Conservation (phyloP, 2,888 invertebrate species). For the Bedellia somnulentella region DNA sequence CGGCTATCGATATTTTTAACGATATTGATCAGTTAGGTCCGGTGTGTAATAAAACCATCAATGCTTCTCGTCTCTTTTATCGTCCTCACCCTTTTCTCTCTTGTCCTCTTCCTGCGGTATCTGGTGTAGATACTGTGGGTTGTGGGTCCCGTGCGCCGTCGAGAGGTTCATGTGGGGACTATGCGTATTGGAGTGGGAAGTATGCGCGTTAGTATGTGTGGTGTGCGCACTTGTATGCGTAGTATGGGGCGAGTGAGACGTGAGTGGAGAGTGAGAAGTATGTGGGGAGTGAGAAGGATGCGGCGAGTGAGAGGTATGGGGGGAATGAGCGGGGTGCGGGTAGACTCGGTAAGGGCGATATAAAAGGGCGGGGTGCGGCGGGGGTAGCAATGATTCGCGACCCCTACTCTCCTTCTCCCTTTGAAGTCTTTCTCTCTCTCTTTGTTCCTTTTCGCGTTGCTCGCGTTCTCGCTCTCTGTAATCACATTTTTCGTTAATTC, state of each 20-base stretch:
- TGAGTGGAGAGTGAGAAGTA: constrained; percentile 7
- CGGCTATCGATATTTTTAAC: no score
- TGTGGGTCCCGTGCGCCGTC: no score
- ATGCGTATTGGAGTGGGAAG: constrained; percentile 17
- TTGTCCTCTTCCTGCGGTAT: no score
- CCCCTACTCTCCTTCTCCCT: constrained; percentile 42
- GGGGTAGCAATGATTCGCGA: constrained; percentile 26
- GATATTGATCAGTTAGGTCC: no score
- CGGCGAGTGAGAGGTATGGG: constrained; percentile 17
- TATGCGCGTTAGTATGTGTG: no score
- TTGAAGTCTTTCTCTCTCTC: constrained; percentile 28
- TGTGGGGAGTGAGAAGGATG: constrained; percentile 2
- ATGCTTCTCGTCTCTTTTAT: no score
- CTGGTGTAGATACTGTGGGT: no score
- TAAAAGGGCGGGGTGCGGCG: constrained; percentile 20
- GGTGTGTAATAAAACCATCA: no score
- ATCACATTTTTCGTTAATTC: constrained; percentile 15
- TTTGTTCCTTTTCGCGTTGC: constrained; percentile 44
- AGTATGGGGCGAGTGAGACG: constrained; percentile 12
- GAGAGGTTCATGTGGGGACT: constrained; percentile 13
- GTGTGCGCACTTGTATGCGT: no score
- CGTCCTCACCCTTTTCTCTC: no score
- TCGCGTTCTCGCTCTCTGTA: constrained; percentile 25
- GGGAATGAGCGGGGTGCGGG: constrained; percentile 27
- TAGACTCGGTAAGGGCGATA: no score